These are phyloP conservation scores for Heterotis niloticus DNA, from an alignment of 2,113 vertebrate species.

Conservation along the genomic window DNA sequence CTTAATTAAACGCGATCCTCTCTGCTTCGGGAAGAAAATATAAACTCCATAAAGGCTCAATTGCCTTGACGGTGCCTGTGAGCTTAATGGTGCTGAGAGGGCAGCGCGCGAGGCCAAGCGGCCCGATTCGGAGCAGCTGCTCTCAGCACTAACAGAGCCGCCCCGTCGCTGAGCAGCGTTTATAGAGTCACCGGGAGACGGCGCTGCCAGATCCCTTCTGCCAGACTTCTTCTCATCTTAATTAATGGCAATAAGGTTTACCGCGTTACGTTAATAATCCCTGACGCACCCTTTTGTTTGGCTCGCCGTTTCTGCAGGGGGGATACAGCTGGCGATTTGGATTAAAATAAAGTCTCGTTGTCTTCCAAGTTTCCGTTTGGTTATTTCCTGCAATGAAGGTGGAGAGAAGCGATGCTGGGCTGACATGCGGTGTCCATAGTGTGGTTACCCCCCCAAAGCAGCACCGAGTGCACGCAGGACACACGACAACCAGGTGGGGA, in stretches of 20 bases:
- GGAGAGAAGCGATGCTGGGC: too few species aligned
- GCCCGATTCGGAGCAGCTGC: background rate
- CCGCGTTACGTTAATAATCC: background rate
- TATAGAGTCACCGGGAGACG: conserved; percentile 6
- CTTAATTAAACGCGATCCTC: conserved; percentile 15
- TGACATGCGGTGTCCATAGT: too few species aligned
- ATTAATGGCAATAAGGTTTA: background rate
- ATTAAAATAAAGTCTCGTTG: too few species aligned
- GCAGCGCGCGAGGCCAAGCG: background rate
- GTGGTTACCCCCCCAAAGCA: too few species aligned
- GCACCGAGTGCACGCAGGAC: too few species aligned
- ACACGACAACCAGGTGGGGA: too few species aligned
- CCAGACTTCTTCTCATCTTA: background rate
- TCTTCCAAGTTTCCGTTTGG: too few species aligned
- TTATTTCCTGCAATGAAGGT: too few species aligned
- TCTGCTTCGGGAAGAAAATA: background rate
- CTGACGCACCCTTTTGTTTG: too few species aligned
- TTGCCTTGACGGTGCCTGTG: conserved; percentile 19
- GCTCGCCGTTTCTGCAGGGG: too few species aligned
- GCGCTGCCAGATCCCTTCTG: background rate
- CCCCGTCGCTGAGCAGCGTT: conserved; percentile 10
- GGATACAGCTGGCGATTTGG: too few species aligned
- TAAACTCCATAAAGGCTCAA: background rate
- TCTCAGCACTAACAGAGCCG: conserved; percentile 5
- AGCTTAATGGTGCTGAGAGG: conserved; percentile 17